phyloP scores from a whole-genome alignment of 2,797 vertebrate species.

The Serranus cabrilla region DNA sequence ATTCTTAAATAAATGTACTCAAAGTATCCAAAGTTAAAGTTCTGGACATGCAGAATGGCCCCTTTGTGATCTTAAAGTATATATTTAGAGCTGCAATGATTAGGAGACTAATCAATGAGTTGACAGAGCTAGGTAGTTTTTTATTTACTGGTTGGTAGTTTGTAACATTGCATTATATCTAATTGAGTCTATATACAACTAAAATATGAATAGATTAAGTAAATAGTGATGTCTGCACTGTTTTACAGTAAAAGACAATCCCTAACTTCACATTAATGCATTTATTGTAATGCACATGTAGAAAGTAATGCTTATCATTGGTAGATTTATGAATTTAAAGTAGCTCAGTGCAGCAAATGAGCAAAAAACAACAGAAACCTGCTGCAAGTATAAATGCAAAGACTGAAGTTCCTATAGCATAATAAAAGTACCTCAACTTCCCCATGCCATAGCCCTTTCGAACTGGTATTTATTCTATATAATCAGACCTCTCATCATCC shows the following conservation, averaged over 20 bases:
- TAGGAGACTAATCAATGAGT: too few species aligned
- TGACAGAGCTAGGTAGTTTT: background rate
- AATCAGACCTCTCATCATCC: slow-evolving; percentile 32
- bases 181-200: background rate
- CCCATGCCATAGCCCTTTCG: background rate
- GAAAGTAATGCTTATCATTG: background rate
- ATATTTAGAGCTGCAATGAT: too few species aligned
- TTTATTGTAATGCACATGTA: background rate
- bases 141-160: background rate
- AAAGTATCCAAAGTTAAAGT: background rate
- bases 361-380: background rate
- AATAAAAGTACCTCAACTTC: background rate
- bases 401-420: background rate
- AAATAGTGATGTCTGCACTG: background rate
- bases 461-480: slow-evolving; percentile 12
- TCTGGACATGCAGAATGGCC: too few species aligned
- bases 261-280: background rate
- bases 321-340: background rate
- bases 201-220: background rate
- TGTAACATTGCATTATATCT: background rate
- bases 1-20: background rate
- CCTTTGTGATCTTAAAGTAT: background rate
- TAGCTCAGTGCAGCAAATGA: background rate
- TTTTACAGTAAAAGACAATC: background rate
- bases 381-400: background rate